Evolutionary conservation across 2,113 vertebrate species (phyloP), one percentile per base, ranked within the genome.

Genomic region (Pterocles orientalis): DNA sequence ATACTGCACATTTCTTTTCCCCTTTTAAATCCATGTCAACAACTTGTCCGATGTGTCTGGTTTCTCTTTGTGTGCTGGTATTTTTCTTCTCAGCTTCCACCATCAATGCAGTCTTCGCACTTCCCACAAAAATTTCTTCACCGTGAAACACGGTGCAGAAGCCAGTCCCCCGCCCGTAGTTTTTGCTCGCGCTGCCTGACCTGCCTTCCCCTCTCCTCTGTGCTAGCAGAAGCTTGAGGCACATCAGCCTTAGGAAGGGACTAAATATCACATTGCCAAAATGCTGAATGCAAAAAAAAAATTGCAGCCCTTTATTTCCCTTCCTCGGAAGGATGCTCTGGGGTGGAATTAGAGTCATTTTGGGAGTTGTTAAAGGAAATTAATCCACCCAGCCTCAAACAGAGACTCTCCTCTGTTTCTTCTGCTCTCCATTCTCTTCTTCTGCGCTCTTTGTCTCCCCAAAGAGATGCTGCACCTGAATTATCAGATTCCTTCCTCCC

Each of bases 1-100:
- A 1, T 33, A 18, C 6, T 8, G 14, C 21, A 6, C 3, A 0
- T 26, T 45, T 20, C 23, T 31, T 33, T 45, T n/a, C 4, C 25
- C 19, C 14, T 31, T 73, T 57, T 45, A 45, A 19, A 61, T 48
- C 70, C 3, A 34, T 76, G 47, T 47, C 6, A 21, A 3, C 24
- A 34, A 73, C 25, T 69, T 18, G 11, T 36, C 72, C 31, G 17
- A 3, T 11, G 25, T 41, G 16, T n/a, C 41, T 17, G 18, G 18
- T 43, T 85, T n/a, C 43, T 43, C 43, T 47, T 51, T 33, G 24
- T 10, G 10, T 17, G 19, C 7, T 12, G 39, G 12, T 61, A n/a
- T 39, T 68, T 57, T 79, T 20, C 83, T 73, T 29, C 36, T 75
- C 72, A 12, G 51, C 45, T 78, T 71, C 82, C 69, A 58, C 53